Percentiles rank a stretch among this genome's conserved stretches.
These are phyloP conservation scores for Peribatodes rhomboidaria DNA, from an alignment of 2,888 invertebrate genomes.

Conservation along the genomic window DNA sequence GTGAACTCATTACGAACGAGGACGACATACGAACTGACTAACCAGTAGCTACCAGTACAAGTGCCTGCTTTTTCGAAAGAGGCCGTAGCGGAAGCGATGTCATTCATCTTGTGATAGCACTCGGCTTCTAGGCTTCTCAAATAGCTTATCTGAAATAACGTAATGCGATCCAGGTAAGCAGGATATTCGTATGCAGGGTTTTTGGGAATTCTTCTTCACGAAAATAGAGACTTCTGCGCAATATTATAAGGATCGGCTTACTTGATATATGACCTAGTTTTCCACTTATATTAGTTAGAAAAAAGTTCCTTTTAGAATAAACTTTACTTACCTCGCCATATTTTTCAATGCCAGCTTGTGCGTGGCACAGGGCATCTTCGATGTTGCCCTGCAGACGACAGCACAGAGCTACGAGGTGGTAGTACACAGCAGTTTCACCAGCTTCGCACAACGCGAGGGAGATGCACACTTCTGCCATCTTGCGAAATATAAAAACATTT, in stretches of 20 bases:
- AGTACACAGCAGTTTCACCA: slow-evolving; percentile 67
- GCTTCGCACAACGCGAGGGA: slow-evolving; percentile 60
- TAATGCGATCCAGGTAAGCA: no score
- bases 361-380: slow-evolving; percentile 68
- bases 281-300: no score
- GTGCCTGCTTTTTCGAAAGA: slow-evolving; percentile 64
- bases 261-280: no score
- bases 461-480: slow-evolving; percentile 76
- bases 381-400: slow-evolving; percentile 68
- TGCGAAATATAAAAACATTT: not conserved
- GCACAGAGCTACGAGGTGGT: slow-evolving; percentile 70
- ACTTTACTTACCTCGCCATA: slow-evolving; percentile 76
- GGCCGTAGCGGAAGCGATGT: slow-evolving; percentile 53
- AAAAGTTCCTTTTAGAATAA: no score
- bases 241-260: no score
- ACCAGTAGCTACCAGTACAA: slow-evolving; percentile 63
- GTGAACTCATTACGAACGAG: no score
- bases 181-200: no score
- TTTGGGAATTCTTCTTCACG: no score
- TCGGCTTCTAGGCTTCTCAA: slow-evolving; percentile 73
- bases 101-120: slow-evolving; percentile 64
- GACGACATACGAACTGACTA: slow-evolving; percentile 11
- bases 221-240: no score
- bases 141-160: slow-evolving; percentile 67
- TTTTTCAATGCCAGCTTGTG: slow-evolving; percentile 60